Conservation (phyloP, 2,888 invertebrate genomes). For the Tipula lateralis region DNA sequence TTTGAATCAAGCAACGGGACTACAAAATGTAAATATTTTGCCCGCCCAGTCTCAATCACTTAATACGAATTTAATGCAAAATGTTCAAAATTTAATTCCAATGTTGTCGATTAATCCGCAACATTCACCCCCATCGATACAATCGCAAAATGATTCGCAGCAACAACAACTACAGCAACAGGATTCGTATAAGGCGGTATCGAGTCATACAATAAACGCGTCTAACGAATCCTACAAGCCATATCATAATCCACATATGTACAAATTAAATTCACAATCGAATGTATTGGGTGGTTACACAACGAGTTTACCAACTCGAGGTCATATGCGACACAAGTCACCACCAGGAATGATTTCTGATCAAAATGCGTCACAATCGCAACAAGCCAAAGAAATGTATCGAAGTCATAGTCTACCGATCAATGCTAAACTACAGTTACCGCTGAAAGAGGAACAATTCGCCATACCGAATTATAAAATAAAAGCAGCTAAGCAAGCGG, state of each 20-base stretch:
- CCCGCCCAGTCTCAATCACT: not conserved
- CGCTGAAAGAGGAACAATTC: slow-evolving; percentile 43
- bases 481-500: slow-evolving; percentile 35
- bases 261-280: slow-evolving; percentile 46
- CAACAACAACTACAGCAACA: slow-evolving; percentile 39
- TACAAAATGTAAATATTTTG: slow-evolving; percentile 25
- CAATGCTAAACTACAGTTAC: slow-evolving; percentile 53
- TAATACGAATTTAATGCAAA: not conserved
- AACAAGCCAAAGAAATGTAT: slow-evolving; percentile 52
- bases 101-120: not conserved
- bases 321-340: not conserved
- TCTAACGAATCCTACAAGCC: slow-evolving; percentile 41
- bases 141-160: slow-evolving; percentile 30
- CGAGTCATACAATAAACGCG: slow-evolving; percentile 32
- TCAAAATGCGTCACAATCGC: slow-evolving; percentile 32
- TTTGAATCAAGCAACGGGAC: not conserved
- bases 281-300: slow-evolving; percentile 38
- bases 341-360: not conserved
- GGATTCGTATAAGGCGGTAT: not conserved
- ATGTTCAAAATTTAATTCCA: not conserved
- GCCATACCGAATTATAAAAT: slow-evolving; percentile 46
- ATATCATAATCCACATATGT: slow-evolving; percentile 41
- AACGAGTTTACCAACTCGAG: not conserved
- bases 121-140: not conserved
- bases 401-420: slow-evolving; percentile 60